phyloP scores from a whole-genome alignment of 1,140 invertebrate genomes.

The Drosophila gunungcola region DNA sequence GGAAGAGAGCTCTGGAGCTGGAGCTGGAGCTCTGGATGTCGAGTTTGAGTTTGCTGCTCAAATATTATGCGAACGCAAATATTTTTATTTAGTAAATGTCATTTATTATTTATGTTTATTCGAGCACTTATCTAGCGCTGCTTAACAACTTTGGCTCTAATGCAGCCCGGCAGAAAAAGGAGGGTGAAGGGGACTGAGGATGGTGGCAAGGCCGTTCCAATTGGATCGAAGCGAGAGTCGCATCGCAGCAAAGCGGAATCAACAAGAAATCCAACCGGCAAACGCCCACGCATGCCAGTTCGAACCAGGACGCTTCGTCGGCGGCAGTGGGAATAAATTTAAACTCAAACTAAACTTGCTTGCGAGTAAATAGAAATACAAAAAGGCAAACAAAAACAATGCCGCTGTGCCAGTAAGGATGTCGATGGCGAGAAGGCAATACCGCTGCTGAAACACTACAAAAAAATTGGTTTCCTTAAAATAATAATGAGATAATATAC shows the following conservation, averaged over 20 bases:
- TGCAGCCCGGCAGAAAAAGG: slow-evolving; percentile 45
- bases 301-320: not conserved
- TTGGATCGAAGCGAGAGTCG: slow-evolving; percentile 39
- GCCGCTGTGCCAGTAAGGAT: slow-evolving; percentile 35
- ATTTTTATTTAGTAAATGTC: slow-evolving; percentile 85
- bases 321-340: slow-evolving; percentile 73
- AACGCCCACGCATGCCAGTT: slow-evolving; percentile 52
- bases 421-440: slow-evolving; percentile 22
- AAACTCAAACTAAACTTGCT: slow-evolving; percentile 82
- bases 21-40: slow-evolving; percentile 69
- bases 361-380: slow-evolving; percentile 82
- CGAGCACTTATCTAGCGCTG: slow-evolving; percentile 84
- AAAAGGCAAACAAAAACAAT: slow-evolving; percentile 83
- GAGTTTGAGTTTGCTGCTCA: slow-evolving; percentile 84
- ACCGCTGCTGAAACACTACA: slow-evolving; percentile 8
- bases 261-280: slow-evolving; percentile 41
- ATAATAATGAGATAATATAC: not conserved
- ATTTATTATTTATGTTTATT: slow-evolving; percentile 85
- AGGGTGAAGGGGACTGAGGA: not conserved
- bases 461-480: not conserved
- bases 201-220: slow-evolving; percentile 67
- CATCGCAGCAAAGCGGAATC: slow-evolving; percentile 39
- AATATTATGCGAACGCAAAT: slow-evolving; percentile 85
- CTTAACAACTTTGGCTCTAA: slow-evolving; percentile 83
- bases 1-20: slow-evolving; percentile 69